A percentile compares a stretch with the other conserved stretches of the same genome.
Evolutionary conservation across 2,113 vertebrate species (phyloP).

Genomic region (Elachura formosa): DNA sequence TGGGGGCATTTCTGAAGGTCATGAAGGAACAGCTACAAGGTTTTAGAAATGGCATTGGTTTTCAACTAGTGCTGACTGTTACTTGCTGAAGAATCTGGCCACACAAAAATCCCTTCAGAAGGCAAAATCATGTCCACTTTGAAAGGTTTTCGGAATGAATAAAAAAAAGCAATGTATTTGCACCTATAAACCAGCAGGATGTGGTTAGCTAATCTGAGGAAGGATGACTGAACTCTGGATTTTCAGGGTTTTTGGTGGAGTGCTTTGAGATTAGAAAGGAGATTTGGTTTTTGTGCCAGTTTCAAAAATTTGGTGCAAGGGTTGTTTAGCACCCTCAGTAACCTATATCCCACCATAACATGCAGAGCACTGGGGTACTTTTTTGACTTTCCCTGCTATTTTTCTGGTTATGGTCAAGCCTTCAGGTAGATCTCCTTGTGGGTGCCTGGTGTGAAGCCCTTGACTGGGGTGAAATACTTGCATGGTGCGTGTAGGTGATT

Average conservation of each 20-base stretch:
- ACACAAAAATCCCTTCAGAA: neutral
- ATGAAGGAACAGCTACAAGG: neutral
- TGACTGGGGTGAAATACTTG: neutral
- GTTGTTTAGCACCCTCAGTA: neutral
- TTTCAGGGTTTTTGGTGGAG: neutral
- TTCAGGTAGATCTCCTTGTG: neutral
- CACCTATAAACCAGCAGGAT: neutral
- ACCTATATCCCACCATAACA: neutral
- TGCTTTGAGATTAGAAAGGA: neutral
- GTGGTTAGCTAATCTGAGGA: neutral
- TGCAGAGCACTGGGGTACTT: neutral
- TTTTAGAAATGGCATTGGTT: neutral
- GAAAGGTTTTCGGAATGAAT: neutral
- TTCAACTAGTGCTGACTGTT: neutral
- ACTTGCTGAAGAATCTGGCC: neutral
- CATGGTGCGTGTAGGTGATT: rapidly evolving
- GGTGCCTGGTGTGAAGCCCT: neutral
- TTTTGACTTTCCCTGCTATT: neutral
- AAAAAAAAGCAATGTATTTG: neutral
- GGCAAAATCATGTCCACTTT: neutral
- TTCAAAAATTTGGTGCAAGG: neutral
- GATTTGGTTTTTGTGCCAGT: neutral
- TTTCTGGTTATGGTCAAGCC: neutral
- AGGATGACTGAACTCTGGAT: neutral
- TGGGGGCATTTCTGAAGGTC: neutral